A percentile compares a stretch with the other conserved stretches of the same genome.
Conservation (phyloP, 1,140 invertebrate genomes). For the Drosophila sucinea region DNA sequence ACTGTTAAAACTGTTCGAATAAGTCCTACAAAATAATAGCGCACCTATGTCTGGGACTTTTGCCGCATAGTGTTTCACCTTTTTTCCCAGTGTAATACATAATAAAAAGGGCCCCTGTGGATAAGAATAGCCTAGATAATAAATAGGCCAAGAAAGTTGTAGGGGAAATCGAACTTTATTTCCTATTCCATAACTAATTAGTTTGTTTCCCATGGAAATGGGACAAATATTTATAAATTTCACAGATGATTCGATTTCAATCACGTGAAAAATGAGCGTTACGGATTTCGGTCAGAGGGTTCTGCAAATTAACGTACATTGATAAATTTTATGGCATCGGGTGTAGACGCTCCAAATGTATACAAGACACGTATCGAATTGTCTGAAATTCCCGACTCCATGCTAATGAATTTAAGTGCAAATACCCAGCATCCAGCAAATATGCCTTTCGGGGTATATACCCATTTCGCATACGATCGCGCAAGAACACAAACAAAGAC, state of each 20-base stretch:
- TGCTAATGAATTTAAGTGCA: slow-evolving; percentile 6
- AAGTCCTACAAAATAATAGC: too few relatives aligned
- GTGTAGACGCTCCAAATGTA: not conserved
- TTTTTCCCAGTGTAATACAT: too few relatives aligned
- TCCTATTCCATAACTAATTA: not conserved
- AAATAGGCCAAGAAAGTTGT: not conserved
- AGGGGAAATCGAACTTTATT: not conserved
- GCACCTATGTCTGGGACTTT: too few relatives aligned
- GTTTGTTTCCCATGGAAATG: not conserved
- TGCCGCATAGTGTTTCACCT: too few relatives aligned
- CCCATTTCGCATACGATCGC: not conserved
- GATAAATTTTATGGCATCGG: not conserved
- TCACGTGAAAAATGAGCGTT: not conserved
- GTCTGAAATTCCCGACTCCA: not conserved
- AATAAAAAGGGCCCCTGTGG: too few relatives aligned
- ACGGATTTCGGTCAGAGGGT: not conserved
- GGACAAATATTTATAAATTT: not conserved
- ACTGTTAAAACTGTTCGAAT: too few relatives aligned
- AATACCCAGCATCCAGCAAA: not conserved
- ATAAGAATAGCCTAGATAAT: not conserved
- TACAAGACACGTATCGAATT: slow-evolving; percentile 1
- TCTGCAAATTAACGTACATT: not conserved
- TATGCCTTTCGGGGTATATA: not conserved
- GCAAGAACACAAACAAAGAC: not conserved
- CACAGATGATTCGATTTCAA: not conserved